These are phyloP conservation scores for Sympetrum striolatum DNA, from an alignment of 2,888 invertebrate genomes.

Conservation along the genomic window DNA sequence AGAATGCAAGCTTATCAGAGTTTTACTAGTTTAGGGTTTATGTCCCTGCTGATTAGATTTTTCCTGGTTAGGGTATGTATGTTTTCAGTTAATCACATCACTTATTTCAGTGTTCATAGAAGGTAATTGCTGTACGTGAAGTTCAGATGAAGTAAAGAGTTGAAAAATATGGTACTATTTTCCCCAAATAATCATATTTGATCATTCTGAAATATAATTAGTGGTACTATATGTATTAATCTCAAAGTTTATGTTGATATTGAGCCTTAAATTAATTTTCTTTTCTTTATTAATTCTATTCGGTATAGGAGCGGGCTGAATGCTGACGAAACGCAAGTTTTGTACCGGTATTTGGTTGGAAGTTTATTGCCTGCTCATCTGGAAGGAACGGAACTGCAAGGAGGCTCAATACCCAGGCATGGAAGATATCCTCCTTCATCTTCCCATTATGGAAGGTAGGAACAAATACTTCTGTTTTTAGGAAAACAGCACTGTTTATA, in stretches of 20 bases:
- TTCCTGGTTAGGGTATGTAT: too few relatives aligned
- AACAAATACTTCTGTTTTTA: background rate
- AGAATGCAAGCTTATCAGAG: too few relatives aligned
- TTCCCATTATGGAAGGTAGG: conserved; percentile 62
- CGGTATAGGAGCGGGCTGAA: conserved; percentile 82
- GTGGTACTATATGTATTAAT: background rate
- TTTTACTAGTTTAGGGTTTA: too few relatives aligned
- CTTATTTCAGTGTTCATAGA: too few relatives aligned
- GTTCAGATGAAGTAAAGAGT: too few relatives aligned
- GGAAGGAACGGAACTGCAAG: conserved; percentile 72
- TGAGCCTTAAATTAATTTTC: background rate
- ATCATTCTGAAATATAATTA: background rate
- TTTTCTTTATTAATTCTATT: background rate
- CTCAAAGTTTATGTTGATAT: background rate
- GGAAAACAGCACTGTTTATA: too few relatives aligned
- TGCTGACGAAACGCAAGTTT: conserved; percentile 82
- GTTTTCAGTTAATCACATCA: too few relatives aligned
- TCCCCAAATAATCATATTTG: too few relatives aligned
- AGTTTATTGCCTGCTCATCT: conserved; percentile 80
- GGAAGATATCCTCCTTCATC: conserved; percentile 48
- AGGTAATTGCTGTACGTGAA: too few relatives aligned
- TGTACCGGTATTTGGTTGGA: conserved; percentile 85
- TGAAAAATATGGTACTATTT: too few relatives aligned
- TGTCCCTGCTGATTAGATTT: too few relatives aligned
- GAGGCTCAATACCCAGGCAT: conserved; percentile 69